Evolutionary conservation across 2,113 vertebrate species (phyloP).

Genomic region (Ploceus nigricollis): DNA sequence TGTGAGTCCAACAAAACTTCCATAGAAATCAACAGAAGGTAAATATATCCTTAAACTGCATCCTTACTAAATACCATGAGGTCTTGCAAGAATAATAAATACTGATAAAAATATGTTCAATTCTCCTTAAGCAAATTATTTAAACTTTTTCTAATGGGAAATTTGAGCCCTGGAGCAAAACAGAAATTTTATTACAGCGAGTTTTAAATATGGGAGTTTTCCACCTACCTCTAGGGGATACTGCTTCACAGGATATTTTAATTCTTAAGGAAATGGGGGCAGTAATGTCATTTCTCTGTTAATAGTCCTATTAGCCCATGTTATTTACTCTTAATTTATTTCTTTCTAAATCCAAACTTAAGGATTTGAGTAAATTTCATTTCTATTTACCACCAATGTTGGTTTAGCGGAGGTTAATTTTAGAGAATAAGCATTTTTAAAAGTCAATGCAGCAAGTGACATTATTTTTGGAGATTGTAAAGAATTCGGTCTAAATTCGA

Average conservation of each 20-base stretch:
- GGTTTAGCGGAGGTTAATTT: not conserved
- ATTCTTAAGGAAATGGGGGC: not conserved
- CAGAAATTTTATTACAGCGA: not conserved
- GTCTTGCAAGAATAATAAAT: not conserved
- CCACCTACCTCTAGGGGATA: not conserved
- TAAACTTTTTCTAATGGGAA: not conserved
- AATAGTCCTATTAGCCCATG: not conserved
- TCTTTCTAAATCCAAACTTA: not conserved
- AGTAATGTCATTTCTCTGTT: not conserved
- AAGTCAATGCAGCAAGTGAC: not conserved
- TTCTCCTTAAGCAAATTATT: not conserved
- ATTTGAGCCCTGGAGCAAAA: not conserved
- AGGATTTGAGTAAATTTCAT: not conserved
- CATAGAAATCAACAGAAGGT: not conserved
- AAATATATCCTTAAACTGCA: not conserved
- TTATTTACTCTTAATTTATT: not conserved
- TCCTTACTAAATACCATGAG: not conserved
- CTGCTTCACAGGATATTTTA: not conserved
- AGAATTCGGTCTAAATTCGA: not conserved
- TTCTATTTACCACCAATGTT: not conserved
- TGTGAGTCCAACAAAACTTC: not conserved
- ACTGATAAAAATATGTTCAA: not conserved
- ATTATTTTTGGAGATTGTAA: not conserved
- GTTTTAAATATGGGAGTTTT: not conserved
- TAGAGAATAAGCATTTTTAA: not conserved